These are phyloP conservation scores for Hemaris fuciformis DNA, from an alignment of 2,888 invertebrate species.

Conservation along the genomic window DNA sequence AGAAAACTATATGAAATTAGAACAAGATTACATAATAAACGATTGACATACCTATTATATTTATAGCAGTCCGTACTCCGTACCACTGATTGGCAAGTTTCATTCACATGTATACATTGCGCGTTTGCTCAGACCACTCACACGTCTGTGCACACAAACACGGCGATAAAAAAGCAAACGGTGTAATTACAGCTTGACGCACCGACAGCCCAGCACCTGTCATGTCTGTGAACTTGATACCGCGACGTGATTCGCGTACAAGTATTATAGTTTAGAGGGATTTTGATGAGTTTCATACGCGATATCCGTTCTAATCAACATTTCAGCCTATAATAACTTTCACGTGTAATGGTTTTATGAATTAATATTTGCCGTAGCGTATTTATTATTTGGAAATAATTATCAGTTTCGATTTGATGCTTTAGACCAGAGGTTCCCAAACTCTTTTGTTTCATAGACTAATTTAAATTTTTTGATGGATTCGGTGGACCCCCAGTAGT, in stretches of 20 bases:
- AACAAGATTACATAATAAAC: no score
- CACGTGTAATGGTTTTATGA: not conserved
- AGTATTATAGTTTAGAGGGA: not conserved
- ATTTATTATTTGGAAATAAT: no score
- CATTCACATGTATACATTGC: not conserved
- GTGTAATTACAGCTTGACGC: not conserved
- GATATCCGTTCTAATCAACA: not conserved
- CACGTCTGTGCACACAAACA: slow-evolving; percentile 10
- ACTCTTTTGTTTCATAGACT: no score
- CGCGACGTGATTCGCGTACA: not conserved
- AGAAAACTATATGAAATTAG: no score
- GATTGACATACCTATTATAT: no score
- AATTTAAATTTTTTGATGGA: no score
- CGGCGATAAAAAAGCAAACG: not conserved
- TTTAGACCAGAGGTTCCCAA: no score
- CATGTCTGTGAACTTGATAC: not conserved
- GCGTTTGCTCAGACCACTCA: not conserved
- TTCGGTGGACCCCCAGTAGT: no score
- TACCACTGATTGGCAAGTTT: no score
- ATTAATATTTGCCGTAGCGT: not conserved
- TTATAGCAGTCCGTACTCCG: no score
- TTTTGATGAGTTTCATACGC: not conserved
- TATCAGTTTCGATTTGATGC: no score
- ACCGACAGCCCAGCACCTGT: slow-evolving; percentile 4
- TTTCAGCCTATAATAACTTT: not conserved